phyloP scores from a whole-genome alignment of 2,797 vertebrate species.

The Pseudotriccus pelzelni region DNA sequence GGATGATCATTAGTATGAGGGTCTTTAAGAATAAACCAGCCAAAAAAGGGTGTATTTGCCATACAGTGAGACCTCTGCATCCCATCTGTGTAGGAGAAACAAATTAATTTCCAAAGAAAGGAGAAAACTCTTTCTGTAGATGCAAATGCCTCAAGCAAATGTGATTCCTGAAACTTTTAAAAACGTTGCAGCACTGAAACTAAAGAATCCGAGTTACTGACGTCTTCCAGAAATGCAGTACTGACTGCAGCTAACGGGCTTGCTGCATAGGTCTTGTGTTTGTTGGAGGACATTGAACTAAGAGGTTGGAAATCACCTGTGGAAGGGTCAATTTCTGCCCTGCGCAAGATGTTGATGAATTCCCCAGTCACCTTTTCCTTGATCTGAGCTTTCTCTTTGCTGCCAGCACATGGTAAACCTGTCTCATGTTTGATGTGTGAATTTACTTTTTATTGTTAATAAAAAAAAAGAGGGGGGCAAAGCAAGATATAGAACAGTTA shows the following conservation, averaged over 20 bases:
- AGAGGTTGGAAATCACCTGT: slow-evolving; percentile 1
- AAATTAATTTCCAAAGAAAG: background rate
- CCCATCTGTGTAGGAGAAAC: background rate
- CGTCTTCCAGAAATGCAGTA: background rate
- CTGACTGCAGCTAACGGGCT: background rate
- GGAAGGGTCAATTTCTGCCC: background rate
- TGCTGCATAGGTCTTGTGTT: background rate
- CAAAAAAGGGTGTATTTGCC: background rate
- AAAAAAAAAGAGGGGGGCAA: background rate
- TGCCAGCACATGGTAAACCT: background rate
- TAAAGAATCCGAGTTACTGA: background rate
- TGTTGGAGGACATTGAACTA: background rate
- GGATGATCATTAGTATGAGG: background rate
- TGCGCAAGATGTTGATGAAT: slow-evolving; percentile 36
- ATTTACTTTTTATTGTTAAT: background rate
- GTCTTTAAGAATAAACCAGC: background rate
- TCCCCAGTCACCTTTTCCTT: background rate
- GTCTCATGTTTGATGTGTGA: background rate
- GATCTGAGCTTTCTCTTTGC: background rate
- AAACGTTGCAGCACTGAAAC: background rate
- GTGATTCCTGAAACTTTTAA: background rate
- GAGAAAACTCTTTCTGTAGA: background rate
- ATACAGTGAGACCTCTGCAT: background rate
- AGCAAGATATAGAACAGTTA: background rate
- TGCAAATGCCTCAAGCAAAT: background rate